Evolutionary conservation across 2,888 invertebrate genomes (phyloP).

Genomic region (Kryphioiulus occultus): DNA sequence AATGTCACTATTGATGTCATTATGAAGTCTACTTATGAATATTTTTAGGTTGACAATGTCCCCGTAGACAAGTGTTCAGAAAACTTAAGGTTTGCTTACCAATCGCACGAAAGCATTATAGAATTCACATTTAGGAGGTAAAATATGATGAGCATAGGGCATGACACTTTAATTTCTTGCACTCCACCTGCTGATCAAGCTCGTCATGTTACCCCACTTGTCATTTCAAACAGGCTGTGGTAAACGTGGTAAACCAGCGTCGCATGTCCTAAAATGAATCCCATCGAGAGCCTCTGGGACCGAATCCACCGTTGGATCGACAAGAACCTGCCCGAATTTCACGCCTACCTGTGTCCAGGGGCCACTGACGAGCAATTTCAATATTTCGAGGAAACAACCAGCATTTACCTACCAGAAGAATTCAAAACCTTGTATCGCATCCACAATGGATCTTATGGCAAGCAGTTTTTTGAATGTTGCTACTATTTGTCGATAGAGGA

Average conservation of each 20-base stretch:
- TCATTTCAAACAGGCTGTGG: neutral
- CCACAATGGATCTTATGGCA: conserved; percentile 22
- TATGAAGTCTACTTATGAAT: too few relatives aligned
- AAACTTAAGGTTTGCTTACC: too few relatives aligned
- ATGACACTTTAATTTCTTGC: too few relatives aligned
- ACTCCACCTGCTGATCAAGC: too few relatives aligned
- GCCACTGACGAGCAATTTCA: conserved; percentile 35
- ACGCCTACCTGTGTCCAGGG: conserved; percentile 41
- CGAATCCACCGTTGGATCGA: conserved; percentile 46
- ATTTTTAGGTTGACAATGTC: too few relatives aligned
- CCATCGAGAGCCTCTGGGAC: conserved; percentile 13
- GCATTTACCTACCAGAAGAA: conserved; percentile 1
- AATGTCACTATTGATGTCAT: too few relatives aligned
- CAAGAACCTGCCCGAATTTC: conserved; percentile 29
- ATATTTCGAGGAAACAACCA: neutral
- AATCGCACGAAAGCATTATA: too few relatives aligned
- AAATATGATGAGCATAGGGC: too few relatives aligned
- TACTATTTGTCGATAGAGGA: conserved; percentile 42
- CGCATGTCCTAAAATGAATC: neutral
- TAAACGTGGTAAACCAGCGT: neutral
- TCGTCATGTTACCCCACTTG: too few relatives aligned
- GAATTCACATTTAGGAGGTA: too few relatives aligned
- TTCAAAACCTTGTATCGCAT: conserved; percentile 39
- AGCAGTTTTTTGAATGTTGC: conserved; percentile 32
- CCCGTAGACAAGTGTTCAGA: too few relatives aligned